Conservation (phyloP, 92 coral and sea anemone genomes). For the Heteractis magnifica region DNA sequence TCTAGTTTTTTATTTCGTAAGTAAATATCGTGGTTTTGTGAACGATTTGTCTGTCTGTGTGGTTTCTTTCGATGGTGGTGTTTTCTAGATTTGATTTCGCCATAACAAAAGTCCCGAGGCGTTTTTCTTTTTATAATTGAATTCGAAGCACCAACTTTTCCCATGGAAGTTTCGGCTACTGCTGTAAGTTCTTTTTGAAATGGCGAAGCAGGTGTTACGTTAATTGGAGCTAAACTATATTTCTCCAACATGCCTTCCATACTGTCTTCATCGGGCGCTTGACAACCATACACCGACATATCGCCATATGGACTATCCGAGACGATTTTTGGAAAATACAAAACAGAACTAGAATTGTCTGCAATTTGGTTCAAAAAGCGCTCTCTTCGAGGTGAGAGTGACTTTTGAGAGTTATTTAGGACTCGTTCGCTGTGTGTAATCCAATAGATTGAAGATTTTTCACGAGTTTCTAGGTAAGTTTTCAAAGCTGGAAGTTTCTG, state of each 20-base stretch:
- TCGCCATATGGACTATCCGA: slow-evolving; percentile 8
- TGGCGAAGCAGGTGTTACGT: slow-evolving; percentile 11
- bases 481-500: slow-evolving; percentile 47
- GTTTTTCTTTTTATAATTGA: background rate
- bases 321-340: slow-evolving; percentile 35
- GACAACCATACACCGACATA: background rate
- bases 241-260: slow-evolving; percentile 23
- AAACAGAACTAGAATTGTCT: slow-evolving; percentile 4
- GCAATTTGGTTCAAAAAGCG: background rate
- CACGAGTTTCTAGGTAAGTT: slow-evolving; percentile 56
- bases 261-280: slow-evolving; percentile 18
- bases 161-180: background rate
- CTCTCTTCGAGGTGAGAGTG: background rate
- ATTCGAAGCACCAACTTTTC: background rate
- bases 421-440: slow-evolving; percentile 47
- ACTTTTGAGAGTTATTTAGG: slow-evolving; percentile 7
- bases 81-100: slow-evolving; percentile 12
- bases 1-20: slow-evolving; percentile 25
- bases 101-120: background rate
- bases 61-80: background rate
- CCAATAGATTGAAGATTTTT: slow-evolving; percentile 41
- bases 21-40: background rate
- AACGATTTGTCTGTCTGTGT: background rate
- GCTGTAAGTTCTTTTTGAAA: background rate
- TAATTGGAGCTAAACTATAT: slow-evolving; percentile 13